phyloP scores from a whole-genome alignment of 2,888 invertebrate genomes.

The Scelioninae gen. 1 region DNA sequence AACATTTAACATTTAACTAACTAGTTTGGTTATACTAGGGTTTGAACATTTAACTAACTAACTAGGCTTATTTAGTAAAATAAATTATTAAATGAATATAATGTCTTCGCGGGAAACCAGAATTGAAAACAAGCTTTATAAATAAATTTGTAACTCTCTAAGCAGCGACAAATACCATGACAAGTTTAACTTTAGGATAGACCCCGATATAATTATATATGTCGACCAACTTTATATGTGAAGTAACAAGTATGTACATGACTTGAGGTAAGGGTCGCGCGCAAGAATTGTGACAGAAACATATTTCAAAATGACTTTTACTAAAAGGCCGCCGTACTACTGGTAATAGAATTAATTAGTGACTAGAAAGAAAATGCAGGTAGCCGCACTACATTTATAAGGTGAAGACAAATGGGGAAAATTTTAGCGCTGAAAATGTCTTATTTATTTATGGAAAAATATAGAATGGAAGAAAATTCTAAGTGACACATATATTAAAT shows the following conservation, averaged over 20 bases:
- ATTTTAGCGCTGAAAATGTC: background rate
- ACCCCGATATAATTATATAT: background rate
- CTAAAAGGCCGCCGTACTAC: background rate
- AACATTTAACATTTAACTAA: too few relatives aligned
- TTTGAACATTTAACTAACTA: too few relatives aligned
- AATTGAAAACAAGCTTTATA: conserved; percentile 17
- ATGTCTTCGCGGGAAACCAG: too few relatives aligned
- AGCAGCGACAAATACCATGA: conserved; percentile 8
- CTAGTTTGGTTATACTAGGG: too few relatives aligned
- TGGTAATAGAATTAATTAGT: conserved; percentile 4
- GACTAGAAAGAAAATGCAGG: background rate
- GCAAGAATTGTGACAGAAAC: conserved; percentile 18
- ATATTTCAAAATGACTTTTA: conserved; percentile 14
- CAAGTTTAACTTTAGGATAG: background rate
- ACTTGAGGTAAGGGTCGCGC: conserved; percentile 17
- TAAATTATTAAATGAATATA: too few relatives aligned
- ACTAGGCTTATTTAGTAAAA: too few relatives aligned
- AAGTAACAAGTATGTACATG: conserved; percentile 9
- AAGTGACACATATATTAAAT: too few relatives aligned
- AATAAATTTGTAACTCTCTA: conserved; percentile 28
- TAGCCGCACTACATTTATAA: background rate
- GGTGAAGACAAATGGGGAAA: background rate
- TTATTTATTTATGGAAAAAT: too few relatives aligned
- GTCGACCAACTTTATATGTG: background rate
- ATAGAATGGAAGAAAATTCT: background rate